Evolutionary conservation across 1,140 invertebrate species (phyloP).

Genomic region (Megalopta genalis): DNA sequence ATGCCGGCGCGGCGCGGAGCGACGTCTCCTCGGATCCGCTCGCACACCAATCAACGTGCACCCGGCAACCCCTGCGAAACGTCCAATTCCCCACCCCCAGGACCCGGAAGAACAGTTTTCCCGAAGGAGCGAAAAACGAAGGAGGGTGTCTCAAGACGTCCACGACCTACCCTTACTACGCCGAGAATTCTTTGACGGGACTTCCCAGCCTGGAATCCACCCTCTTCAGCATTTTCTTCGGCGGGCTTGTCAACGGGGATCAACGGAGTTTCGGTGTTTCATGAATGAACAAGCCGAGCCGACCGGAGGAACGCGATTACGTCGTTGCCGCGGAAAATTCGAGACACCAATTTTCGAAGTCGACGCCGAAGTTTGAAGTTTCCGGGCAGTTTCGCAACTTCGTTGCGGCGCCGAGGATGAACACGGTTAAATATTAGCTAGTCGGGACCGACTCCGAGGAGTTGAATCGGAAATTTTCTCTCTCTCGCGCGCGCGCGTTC

Average conservation of each 20-base stretch:
- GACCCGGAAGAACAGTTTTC: slow-evolving; percentile 63
- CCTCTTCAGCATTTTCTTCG: slow-evolving; percentile 55
- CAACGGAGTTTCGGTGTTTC: slow-evolving; percentile 58
- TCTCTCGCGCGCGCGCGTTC: too few species aligned
- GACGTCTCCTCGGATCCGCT: slow-evolving; percentile 42
- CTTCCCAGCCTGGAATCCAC: slow-evolving; percentile 45
- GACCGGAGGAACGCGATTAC: slow-evolving; percentile 11
- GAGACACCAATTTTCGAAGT: neutral
- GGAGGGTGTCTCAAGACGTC: slow-evolving; percentile 72
- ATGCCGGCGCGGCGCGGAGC: slow-evolving; percentile 13
- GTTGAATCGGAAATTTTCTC: too few species aligned
- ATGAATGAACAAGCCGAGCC: slow-evolving; percentile 65
- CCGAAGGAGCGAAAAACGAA: slow-evolving; percentile 71
- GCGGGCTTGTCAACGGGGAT: slow-evolving; percentile 40
- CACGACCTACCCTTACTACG: slow-evolving; percentile 77
- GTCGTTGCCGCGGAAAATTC: neutral
- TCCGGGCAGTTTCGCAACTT: too few species aligned
- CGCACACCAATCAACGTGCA: slow-evolving; percentile 38
- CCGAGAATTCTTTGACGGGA: slow-evolving; percentile 67
- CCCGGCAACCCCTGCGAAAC: slow-evolving; percentile 30
- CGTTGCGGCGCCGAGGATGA: too few species aligned
- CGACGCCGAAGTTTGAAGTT: neutral
- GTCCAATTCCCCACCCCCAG: slow-evolving; percentile 34
- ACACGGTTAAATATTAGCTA: too few species aligned
- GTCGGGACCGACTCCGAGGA: too few species aligned